Percentiles rank a stretch among this genome's conserved stretches.
phyloP scores from a whole-genome alignment of 1,140 invertebrate genomes.

The Yoshiicerus persimilis region DNA sequence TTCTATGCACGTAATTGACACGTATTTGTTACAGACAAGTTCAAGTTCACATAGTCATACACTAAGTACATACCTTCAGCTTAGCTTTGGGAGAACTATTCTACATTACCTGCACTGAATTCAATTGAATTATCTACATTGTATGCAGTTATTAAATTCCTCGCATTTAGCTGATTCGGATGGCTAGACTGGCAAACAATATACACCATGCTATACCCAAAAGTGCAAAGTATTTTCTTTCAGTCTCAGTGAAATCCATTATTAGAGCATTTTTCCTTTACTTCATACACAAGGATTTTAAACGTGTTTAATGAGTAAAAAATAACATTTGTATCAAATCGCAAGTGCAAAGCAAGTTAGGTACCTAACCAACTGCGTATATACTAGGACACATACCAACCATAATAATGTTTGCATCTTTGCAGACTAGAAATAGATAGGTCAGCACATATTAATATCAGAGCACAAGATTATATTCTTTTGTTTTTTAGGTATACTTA shows the following conservation, averaged over 20 bases:
- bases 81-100: too few species aligned
- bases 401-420: neutral
- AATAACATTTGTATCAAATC: neutral
- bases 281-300: neutral
- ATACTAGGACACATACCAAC: neutral
- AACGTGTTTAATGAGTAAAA: neutral
- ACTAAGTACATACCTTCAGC: neutral
- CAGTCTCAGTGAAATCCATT: neutral
- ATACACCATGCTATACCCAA: neutral
- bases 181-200: neutral
- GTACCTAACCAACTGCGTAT: too few species aligned
- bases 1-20: constrained; percentile 17
- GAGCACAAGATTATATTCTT: neutral
- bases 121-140: neutral
- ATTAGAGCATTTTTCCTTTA: neutral
- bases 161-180: neutral
- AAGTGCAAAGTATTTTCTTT: neutral
- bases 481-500: neutral
- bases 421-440: neutral
- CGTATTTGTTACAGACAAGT: constrained; percentile 6
- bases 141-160: neutral
- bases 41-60: constrained; percentile 5
- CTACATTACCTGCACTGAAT: too few species aligned
- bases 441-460: neutral
- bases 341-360: neutral